A percentile compares a stretch with the other conserved stretches of the same genome.
Conservation (phyloP, 2,113 vertebrate genomes). For the Agapornis roseicollis region DNA sequence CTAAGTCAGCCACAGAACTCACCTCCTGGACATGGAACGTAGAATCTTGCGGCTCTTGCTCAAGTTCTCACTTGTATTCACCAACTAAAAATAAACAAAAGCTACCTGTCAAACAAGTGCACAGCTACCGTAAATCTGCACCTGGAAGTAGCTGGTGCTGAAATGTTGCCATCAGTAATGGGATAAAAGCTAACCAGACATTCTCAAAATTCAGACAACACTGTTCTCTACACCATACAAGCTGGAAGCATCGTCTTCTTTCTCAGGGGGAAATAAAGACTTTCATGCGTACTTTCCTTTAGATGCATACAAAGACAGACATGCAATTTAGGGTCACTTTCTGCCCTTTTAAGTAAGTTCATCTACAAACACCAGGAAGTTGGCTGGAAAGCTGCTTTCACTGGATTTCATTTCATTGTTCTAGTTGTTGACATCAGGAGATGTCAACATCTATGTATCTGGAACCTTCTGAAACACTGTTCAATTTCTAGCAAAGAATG, state of each 20-base stretch:
- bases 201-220: not conserved
- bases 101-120: not conserved
- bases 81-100: conserved; percentile 77
- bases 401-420: not conserved
- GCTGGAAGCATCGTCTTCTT: not conserved
- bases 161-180: not conserved
- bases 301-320: not conserved
- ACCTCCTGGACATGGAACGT: conserved; percentile 91
- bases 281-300: not conserved
- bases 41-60: conserved; percentile 92
- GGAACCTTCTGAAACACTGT: not conserved
- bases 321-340: not conserved
- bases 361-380: not conserved
- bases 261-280: not conserved
- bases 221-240: not conserved
- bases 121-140: not conserved
- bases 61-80: conserved; percentile 91
- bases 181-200: not conserved
- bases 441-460: too few relatives aligned
- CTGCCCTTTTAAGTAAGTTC: not conserved
- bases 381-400: not conserved
- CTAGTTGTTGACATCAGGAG: not conserved
- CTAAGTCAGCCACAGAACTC: conserved; percentile 43
- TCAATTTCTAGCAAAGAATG: not conserved
- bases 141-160: not conserved